Evolutionary conservation across 2,888 invertebrate species (phyloP), one percentile per base, ranked within the genome.

Genomic region (Ophonus ardosiacus): DNA sequence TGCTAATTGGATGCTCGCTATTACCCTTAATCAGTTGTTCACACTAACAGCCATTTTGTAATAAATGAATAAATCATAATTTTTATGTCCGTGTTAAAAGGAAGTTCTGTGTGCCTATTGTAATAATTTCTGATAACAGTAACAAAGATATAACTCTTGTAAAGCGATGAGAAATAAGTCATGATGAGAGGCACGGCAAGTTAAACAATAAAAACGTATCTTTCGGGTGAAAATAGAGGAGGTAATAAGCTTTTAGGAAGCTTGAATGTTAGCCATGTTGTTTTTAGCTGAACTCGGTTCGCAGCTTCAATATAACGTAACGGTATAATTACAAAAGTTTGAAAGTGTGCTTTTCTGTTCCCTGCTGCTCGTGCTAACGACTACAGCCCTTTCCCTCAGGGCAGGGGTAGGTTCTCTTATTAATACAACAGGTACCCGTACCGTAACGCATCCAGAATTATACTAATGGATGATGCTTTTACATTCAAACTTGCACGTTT

Each of bases 291-390:
- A 84, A 84, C 84, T 78, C 78, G 84, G 74, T 57, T 74, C 83
- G 76, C 83, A 83, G 83, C 83, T 76, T 83, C 83, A 83, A 63
- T 84, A 84, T 84, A 84, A 84, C 84, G 76, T 84, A 84, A 84
- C 84, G 59, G 31, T 76, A 84, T 84, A 84, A 84, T 84, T 84
- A 84, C 84, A 84, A 84, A 84, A 84, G 84, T 84, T 84, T 84
- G 63, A 84, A 74, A 84, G 84, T 84, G 84, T 84, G 78, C 84
- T 84, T 84, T 84, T 84, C 84, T 84, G 84, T 84, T 84, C 84
- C 59, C 57, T 63, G 76, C 63, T 31, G 84, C 71, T 63, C 63
- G 84, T 65, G 84, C 84, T 84, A 84, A 84, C 84, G 84, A 84
- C 63, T 78, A 15, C 40, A 24, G 51, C 65, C 31, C 8, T 68